These are phyloP conservation scores for Aphidius gifuensis DNA, from an alignment of 1,140 invertebrate species.

Conservation along the genomic window DNA sequence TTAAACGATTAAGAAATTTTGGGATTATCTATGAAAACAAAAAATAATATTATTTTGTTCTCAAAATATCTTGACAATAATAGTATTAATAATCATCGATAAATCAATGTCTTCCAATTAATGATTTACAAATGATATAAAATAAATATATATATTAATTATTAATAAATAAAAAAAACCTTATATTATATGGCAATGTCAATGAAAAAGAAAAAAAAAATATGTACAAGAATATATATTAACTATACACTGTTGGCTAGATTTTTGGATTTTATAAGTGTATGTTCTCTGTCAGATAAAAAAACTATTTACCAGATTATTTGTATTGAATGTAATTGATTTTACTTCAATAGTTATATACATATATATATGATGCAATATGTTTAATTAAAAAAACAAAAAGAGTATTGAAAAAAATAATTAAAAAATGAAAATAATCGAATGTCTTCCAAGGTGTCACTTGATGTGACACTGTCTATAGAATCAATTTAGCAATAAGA, in stretches of 20 bases:
- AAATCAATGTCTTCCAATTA: constrained; percentile 33
- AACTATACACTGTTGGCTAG: constrained; percentile 34
- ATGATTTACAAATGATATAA: neutral
- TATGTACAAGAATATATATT: constrained; percentile 26
- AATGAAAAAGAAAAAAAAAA: constrained; percentile 12
- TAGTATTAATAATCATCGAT: constrained; percentile 21
- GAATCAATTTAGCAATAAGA: constrained; percentile 20
- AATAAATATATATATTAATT: constrained; percentile 10
- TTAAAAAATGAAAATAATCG: constrained; percentile 29
- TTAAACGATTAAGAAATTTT: too few relatives aligned
- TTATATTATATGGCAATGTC: neutral
- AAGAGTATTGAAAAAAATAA: too few relatives aligned
- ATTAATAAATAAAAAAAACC: neutral
- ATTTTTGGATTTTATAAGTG: constrained; percentile 40
- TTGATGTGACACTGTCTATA: neutral
- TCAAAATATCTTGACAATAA: constrained; percentile 14
- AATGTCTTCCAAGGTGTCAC: constrained; percentile 38
- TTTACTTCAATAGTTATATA: too few relatives aligned
- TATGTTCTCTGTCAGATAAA: constrained; percentile 14
- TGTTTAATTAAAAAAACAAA: too few relatives aligned
- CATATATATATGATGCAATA: too few relatives aligned
- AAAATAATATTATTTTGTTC: neutral
- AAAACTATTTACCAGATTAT: constrained; percentile 9
- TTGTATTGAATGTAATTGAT: constrained; percentile 14
- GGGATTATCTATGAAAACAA: neutral